These are phyloP conservation scores for Arctocebus calabarensis DNA, from an alignment of 2,797 vertebrate genomes.

Conservation along the genomic window DNA sequence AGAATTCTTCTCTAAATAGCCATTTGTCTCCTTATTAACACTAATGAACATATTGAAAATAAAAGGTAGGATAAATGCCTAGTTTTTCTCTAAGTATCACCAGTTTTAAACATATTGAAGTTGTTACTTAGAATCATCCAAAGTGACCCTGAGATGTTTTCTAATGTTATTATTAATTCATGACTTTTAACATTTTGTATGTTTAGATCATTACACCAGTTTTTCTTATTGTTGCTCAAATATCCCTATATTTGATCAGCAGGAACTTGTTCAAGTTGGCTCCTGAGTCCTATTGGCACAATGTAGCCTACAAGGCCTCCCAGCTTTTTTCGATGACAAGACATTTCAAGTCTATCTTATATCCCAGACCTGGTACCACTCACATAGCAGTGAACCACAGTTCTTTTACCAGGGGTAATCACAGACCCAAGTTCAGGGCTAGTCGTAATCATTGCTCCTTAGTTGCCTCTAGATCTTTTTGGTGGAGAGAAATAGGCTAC, in stretches of 20 bases:
- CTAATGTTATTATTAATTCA: neutral
- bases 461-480: neutral
- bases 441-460: neutral
- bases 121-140: neutral
- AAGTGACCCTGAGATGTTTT: neutral
- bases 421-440: neutral
- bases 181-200: neutral
- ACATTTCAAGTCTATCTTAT: neutral
- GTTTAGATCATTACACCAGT: neutral
- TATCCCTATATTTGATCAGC: neutral
- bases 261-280: neutral
- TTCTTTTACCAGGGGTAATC: neutral
- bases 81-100: neutral
- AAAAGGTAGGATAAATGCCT: neutral
- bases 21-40: neutral
- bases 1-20: neutral
- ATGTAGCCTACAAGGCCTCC: neutral
- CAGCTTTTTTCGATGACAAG: neutral
- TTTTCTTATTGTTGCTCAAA: neutral
- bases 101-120: slow-evolving; percentile 8
- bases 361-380: neutral
- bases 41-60: neutral
- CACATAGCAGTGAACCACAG: neutral
- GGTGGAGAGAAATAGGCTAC: neutral
- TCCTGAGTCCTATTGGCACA: neutral